Evolutionary conservation across 2,113 vertebrate species (phyloP).

Genomic region (Centropus unirufus): DNA sequence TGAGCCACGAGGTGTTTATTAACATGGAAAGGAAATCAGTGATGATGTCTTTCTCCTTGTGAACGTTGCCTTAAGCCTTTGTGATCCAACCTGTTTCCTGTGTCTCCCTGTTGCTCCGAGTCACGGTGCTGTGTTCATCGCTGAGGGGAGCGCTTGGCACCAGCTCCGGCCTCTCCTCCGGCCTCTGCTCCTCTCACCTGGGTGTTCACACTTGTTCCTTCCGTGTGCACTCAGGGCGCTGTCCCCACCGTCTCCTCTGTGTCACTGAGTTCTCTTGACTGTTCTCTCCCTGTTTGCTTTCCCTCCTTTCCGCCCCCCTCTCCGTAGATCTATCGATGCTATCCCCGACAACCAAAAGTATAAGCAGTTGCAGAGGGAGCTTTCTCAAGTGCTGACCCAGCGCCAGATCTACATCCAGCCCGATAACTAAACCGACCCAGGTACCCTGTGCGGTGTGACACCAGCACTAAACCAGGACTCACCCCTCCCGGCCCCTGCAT

Average conservation of each 20-base stretch:
- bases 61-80: not conserved
- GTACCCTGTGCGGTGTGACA: conserved; percentile 80
- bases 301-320: conserved; percentile 66
- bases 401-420: conserved; percentile 99
- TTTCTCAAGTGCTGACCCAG: conserved; percentile 99
- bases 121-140: not conserved
- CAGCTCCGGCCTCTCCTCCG: not conserved
- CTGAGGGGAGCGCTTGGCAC: not conserved
- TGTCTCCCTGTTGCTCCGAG: not conserved
- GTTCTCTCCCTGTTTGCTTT: conserved; percentile 45
- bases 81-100: not conserved
- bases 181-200: not conserved
- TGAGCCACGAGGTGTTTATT: not conserved
- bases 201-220: not conserved
- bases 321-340: conserved; percentile 97
- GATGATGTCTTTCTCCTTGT: not conserved
- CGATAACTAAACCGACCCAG: conserved; percentile 89
- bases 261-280: conserved; percentile 8
- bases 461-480: conserved; percentile 77
- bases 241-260: not conserved
- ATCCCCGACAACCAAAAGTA: conserved; percentile 99
- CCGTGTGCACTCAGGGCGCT: not conserved
- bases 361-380: conserved; percentile 98
- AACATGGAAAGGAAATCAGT: not conserved
- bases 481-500: conserved; percentile 43